Percentiles rank a stretch among this genome's conserved stretches.
Evolutionary conservation across 92 coral and sea anemone genomes (phyloP).

Genomic region (Pocillopora grandis): DNA sequence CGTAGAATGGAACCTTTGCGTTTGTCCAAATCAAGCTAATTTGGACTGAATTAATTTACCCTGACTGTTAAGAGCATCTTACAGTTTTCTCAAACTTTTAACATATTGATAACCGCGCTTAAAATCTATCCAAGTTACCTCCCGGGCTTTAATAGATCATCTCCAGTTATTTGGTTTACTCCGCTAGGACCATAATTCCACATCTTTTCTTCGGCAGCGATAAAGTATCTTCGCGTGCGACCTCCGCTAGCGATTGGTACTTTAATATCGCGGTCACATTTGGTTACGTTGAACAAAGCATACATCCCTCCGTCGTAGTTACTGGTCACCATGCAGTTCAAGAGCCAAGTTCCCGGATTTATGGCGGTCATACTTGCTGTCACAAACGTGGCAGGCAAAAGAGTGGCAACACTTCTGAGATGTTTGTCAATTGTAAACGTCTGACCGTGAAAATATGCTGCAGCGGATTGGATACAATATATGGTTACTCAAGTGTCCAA

Average conservation of each 20-base stretch:
- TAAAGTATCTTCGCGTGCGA: conserved; percentile 52
- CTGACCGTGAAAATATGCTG: conserved; percentile 81
- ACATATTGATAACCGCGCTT: too few relatives aligned
- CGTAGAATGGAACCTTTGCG: too few relatives aligned
- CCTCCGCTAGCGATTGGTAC: conserved; percentile 48
- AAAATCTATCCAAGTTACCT: conserved; percentile 27
- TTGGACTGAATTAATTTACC: too few relatives aligned
- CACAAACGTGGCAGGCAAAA: conserved; percentile 80
- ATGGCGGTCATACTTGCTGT: conserved; percentile 80
- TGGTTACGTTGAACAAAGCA: conserved; percentile 61
- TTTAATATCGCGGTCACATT: conserved; percentile 37
- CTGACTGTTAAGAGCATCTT: too few relatives aligned
- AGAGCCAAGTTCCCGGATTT: conserved; percentile 90
- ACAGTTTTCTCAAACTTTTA: too few relatives aligned
- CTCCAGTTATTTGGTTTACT: conserved; percentile 53
- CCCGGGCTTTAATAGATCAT: conserved; percentile 34
- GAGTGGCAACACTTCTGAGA: conserved; percentile 71
- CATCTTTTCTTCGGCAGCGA: conserved; percentile 70
- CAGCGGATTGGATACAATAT: not conserved
- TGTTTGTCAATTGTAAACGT: conserved; percentile 54
- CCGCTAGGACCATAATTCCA: conserved; percentile 82
- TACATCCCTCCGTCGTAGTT: conserved; percentile 79
- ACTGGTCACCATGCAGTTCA: conserved; percentile 81
- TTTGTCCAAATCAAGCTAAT: too few relatives aligned
- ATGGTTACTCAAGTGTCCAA: not conserved